These are phyloP conservation scores for Salvelinus sp. DNA, from an alignment of 2,113 vertebrate genomes.

Conservation along the genomic window DNA sequence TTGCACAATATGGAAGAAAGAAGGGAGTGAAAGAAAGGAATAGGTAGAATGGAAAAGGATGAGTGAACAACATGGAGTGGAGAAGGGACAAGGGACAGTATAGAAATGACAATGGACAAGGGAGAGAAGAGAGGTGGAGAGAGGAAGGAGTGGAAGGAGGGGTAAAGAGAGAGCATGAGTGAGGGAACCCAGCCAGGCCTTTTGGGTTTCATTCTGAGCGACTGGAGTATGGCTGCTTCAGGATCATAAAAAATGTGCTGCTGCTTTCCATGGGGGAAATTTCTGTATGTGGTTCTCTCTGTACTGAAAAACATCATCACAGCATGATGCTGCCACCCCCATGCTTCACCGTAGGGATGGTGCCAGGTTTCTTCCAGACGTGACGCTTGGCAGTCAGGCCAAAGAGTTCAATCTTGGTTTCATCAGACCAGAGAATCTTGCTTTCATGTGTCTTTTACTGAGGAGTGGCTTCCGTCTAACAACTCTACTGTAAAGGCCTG, in stretches of 20 bases:
- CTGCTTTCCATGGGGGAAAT: constrained; percentile 7
- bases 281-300: not conserved
- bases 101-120: not conserved
- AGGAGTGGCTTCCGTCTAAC: no score
- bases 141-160: not conserved
- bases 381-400: no score
- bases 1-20: not conserved
- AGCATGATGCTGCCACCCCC: no score
- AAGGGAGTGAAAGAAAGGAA: not conserved
- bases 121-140: not conserved
- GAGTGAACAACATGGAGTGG: not conserved
- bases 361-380: no score
- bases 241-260: constrained; percentile 12
- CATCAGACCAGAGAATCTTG: no score
- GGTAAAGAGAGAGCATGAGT: not conserved
- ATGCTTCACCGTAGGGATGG: no score
- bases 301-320: no score
- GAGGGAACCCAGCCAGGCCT: not conserved
- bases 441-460: no score
- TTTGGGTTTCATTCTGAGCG: constrained; percentile 20
- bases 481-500: no score
- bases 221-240: constrained; percentile 4
- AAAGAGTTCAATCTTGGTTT: no score
- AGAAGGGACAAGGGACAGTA: not conserved
- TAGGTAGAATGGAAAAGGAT: not conserved